These are phyloP conservation scores for Augochlorella aurata DNA, from an alignment of 2,888 invertebrate genomes.

Conservation along the genomic window DNA sequence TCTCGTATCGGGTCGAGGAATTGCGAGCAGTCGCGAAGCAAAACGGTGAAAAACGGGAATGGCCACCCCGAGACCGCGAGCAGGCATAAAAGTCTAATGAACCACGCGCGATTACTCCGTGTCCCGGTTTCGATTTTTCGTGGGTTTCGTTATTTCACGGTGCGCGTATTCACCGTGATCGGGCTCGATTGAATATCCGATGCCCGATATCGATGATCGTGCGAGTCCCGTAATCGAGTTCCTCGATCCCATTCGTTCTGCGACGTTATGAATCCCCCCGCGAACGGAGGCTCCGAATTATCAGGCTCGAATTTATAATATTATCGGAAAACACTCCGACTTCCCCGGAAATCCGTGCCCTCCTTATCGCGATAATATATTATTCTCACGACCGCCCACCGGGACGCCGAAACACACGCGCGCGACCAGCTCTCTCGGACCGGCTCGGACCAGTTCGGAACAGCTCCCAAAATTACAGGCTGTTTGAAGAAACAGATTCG, in stretches of 20 bases:
- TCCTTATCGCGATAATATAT: conserved; percentile 38
- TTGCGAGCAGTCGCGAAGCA: not conserved
- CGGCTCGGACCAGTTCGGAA: not conserved
- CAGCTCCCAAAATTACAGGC: not conserved
- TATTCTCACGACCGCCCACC: not conserved
- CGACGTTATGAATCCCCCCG: conserved; percentile 26
- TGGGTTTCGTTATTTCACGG: conserved; percentile 25
- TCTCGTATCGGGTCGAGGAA: not conserved
- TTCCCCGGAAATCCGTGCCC: conserved; percentile 41
- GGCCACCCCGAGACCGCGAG: not conserved
- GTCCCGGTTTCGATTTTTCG: conserved; percentile 1
- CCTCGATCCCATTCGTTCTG: conserved; percentile 48
- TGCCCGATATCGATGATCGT: conserved; percentile 42
- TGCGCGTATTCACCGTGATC: not conserved
- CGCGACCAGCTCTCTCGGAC: not conserved
- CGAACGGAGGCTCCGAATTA: conserved; percentile 40
- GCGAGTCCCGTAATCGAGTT: conserved; percentile 46
- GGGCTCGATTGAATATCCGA: conserved; percentile 44
- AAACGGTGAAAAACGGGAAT: not conserved
- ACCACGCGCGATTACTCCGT: conserved; percentile 9
- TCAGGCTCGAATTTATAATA: conserved; percentile 51
- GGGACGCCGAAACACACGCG: conserved; percentile 15
- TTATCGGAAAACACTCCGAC: conserved; percentile 53
- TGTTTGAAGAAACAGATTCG: not conserved
- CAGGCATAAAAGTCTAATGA: conserved; percentile 20